phyloP scores from a whole-genome alignment of 2,888 invertebrate species.

The Flexamia atlantica region DNA sequence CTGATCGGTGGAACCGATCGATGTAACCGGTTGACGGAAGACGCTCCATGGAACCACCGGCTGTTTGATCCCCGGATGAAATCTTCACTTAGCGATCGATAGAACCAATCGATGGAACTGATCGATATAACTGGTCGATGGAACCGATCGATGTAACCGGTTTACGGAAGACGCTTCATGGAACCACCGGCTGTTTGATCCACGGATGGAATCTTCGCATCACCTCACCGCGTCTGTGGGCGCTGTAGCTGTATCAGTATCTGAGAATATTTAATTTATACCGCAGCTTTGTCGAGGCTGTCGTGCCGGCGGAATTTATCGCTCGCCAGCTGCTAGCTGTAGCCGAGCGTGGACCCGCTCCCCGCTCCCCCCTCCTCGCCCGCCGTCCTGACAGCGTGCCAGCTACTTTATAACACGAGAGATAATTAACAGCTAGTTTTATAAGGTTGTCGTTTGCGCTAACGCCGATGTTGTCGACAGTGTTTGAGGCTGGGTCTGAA shows the following conservation, averaged over 20 bases:
- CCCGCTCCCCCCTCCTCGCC: background rate
- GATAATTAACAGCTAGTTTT: constrained; percentile 25
- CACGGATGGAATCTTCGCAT: too few species aligned
- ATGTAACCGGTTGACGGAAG: too few species aligned
- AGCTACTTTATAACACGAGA: constrained; percentile 19
- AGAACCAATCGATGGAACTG: too few species aligned
- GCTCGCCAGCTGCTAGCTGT: constrained; percentile 33
- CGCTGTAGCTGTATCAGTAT: background rate
- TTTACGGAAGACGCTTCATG: too few species aligned
- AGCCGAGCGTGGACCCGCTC: background rate
- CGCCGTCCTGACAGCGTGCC: constrained; percentile 10
- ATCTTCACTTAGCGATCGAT: too few species aligned
- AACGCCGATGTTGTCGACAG: too few species aligned
- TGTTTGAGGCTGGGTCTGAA: too few species aligned
- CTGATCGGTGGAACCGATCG: too few species aligned
- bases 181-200: background rate
- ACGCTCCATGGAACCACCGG: too few species aligned
- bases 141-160: too few species aligned
- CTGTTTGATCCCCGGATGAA: too few species aligned
- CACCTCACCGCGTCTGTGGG: background rate
- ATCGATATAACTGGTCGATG: too few species aligned
- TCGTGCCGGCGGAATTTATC: constrained; percentile 38
- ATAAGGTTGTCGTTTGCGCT: background rate
- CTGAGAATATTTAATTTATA: constrained; percentile 47
- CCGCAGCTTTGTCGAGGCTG: constrained; percentile 37